Evolutionary conservation across 1,140 invertebrate genomes (phyloP).

Genomic region (Portunus trituberculatus): DNA sequence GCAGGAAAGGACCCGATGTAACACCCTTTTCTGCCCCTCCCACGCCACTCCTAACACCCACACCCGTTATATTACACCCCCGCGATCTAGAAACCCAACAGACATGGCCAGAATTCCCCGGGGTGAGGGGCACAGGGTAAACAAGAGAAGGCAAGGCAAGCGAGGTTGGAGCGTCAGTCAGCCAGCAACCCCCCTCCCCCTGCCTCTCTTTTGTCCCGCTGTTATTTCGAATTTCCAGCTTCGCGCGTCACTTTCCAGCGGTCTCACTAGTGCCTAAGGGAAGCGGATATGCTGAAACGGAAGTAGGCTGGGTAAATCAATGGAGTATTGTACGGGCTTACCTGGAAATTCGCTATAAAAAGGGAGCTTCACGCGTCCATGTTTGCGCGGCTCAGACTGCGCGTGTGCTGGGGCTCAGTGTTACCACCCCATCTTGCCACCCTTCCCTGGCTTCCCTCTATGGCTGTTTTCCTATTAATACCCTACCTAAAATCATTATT

Average conservation of each 20-base stretch:
- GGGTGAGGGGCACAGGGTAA: neutral
- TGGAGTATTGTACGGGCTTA: neutral
- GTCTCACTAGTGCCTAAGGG: neutral
- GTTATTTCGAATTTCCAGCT: conserved; percentile 54
- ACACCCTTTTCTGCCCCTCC: neutral
- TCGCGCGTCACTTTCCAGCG: neutral
- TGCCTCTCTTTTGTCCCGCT: conserved; percentile 73
- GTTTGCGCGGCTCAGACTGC: conserved; percentile 66
- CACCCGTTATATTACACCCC: too few relatives aligned
- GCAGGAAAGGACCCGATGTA: conserved; percentile 45
- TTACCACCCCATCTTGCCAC: conserved; percentile 26
- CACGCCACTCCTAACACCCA: neutral
- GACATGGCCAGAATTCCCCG: neutral
- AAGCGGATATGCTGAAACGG: neutral
- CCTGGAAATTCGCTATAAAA: conserved; percentile 73
- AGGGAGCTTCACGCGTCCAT: conserved; percentile 70
- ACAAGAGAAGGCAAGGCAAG: neutral
- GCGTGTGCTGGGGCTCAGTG: conserved; percentile 54
- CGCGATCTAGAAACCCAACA: too few relatives aligned
- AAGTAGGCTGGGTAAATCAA: neutral
- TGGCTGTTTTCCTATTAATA: neutral
- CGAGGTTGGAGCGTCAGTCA: conserved; percentile 56
- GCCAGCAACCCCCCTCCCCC: conserved; percentile 53
- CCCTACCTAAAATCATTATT: neutral
- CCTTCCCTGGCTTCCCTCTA: neutral